Conservation (phyloP, 2,888 invertebrate species). For the Drosophila fungiperda region DNA sequence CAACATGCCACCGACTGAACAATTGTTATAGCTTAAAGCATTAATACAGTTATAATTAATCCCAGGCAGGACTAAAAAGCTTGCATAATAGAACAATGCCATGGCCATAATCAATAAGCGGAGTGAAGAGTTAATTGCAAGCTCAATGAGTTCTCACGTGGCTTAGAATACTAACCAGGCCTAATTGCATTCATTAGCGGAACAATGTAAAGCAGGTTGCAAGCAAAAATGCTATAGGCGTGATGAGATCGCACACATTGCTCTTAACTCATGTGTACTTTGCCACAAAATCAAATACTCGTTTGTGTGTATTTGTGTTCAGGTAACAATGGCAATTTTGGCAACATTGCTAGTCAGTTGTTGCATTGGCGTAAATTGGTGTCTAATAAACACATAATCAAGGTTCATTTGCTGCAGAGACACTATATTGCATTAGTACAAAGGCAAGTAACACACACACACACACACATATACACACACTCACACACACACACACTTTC, state of each 20-base stretch:
- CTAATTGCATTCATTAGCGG: not conserved
- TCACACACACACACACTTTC: conserved; percentile 2
- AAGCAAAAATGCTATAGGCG: conserved; percentile 6
- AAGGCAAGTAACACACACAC: conserved; percentile 23
- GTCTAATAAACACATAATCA: conserved; percentile 77
- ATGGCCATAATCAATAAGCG: conserved; percentile 6
- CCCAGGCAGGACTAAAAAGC: not conserved
- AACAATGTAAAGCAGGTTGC: not conserved
- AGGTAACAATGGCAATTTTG: conserved; percentile 12
- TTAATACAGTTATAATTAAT: not conserved
- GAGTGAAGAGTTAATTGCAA: not conserved
- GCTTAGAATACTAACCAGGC: not conserved
- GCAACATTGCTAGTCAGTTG: conserved; percentile 9
- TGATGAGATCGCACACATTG: conserved; percentile 4
- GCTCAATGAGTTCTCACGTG: not conserved
- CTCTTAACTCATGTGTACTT: not conserved
- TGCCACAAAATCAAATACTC: not conserved
- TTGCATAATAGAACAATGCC: not conserved
- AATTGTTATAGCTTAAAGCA: not conserved
- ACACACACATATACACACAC: conserved; percentile 6
- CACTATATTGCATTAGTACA: conserved; percentile 68
- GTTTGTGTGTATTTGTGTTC: not conserved
- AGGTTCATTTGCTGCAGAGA: conserved; percentile 61
- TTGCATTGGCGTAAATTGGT: conserved; percentile 55
- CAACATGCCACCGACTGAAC: not conserved